Percentiles rank a stretch among this genome's conserved stretches.
phyloP scores from a whole-genome alignment of 2,888 invertebrate genomes.

The Lasioglossum oenotherae region DNA sequence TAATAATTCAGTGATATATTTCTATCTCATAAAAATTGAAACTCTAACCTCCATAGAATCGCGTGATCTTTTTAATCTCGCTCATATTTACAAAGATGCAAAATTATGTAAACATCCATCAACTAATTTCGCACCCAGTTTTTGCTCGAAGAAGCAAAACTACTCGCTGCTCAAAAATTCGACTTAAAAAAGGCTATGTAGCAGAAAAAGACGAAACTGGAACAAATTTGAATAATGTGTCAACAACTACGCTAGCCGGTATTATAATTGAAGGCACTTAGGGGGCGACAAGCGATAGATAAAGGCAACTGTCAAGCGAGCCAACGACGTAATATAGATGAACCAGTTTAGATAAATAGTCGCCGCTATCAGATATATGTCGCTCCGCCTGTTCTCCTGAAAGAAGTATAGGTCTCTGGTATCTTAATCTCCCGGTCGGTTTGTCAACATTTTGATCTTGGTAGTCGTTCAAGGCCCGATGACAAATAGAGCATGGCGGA shows the following conservation, averaged over 20 bases:
- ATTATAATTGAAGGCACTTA: constrained; percentile 14
- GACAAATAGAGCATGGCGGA: neutral
- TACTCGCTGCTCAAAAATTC: too few relatives aligned
- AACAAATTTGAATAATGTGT: constrained; percentile 23
- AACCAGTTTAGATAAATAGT: constrained; percentile 56
- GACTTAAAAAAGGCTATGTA: neutral
- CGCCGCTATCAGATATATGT: constrained; percentile 48
- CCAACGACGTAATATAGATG: constrained; percentile 58
- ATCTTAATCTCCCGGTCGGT: constrained; percentile 47
- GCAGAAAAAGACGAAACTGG: neutral
- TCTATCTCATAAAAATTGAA: too few relatives aligned
- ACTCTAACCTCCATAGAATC: too few relatives aligned
- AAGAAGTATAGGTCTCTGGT: constrained; percentile 45
- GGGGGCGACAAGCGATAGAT: constrained; percentile 38
- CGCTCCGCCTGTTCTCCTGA: constrained; percentile 25
- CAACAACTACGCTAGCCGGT: neutral
- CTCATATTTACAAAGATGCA: too few relatives aligned
- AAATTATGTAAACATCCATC: too few relatives aligned
- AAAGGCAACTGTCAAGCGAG: constrained; percentile 32
- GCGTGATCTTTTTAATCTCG: too few relatives aligned
- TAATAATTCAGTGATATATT: too few relatives aligned
- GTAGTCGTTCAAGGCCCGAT: constrained; percentile 2
- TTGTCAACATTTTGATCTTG: constrained; percentile 47
- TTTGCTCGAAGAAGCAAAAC: too few relatives aligned
- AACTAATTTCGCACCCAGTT: too few relatives aligned